Evolutionary conservation across 2,797 vertebrate genomes (phyloP).

Genomic region (Tinamus major): DNA sequence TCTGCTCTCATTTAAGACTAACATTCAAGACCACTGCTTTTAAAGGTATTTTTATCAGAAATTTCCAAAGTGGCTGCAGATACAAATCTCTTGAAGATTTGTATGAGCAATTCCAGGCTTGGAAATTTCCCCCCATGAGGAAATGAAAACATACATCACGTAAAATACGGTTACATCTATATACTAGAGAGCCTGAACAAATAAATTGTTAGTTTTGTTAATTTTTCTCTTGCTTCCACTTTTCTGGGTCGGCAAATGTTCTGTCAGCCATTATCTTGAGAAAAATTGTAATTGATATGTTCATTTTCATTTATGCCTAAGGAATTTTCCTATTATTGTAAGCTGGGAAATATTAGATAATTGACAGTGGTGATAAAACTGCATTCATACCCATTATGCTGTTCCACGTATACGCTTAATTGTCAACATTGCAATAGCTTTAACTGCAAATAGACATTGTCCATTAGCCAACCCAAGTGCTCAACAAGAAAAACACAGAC

Average conservation of each 20-base stretch:
- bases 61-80: neutral
- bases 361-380: slow-evolving; percentile 72
- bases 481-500: slow-evolving; percentile 64
- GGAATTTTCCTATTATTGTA: slow-evolving; percentile 68
- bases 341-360: slow-evolving; percentile 72
- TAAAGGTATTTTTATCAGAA: neutral
- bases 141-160: slow-evolving; percentile 1
- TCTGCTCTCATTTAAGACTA: neutral
- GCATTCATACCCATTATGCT: slow-evolving; percentile 60
- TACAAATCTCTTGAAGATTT: neutral
- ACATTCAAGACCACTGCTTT: neutral
- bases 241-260: slow-evolving; percentile 38
- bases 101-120: slow-evolving; percentile 16
- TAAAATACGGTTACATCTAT: slow-evolving; percentile 28
- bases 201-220: slow-evolving; percentile 45
- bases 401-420: slow-evolving; percentile 68
- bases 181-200: slow-evolving; percentile 1
- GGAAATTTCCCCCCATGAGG: slow-evolving; percentile 6
- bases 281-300: slow-evolving; percentile 68
- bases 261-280: slow-evolving; percentile 59
- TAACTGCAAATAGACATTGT: slow-evolving; percentile 78
- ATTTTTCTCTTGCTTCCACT: slow-evolving; percentile 53
- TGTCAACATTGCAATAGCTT: slow-evolving; percentile 72
- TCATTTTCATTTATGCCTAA: slow-evolving; percentile 69
- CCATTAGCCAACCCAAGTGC: slow-evolving; percentile 73